A percentile compares a stretch with the other conserved stretches of the same genome.
Evolutionary conservation across 1,140 invertebrate species (phyloP).

Genomic region (Temnothorax curvispinosus): DNA sequence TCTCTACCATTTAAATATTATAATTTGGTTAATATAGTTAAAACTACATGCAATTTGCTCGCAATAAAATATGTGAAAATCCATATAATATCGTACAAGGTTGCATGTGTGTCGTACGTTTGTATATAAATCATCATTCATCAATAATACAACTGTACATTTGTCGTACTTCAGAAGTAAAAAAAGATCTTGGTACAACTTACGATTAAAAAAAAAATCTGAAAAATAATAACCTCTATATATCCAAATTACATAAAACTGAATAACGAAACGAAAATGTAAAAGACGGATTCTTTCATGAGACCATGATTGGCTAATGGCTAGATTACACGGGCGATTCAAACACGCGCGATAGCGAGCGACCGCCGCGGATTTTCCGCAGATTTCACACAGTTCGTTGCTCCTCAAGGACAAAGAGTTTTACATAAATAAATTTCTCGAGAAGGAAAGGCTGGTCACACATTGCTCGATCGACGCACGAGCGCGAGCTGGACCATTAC

Average conservation of each 20-base stretch:
- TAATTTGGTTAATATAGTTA: conserved; percentile 76
- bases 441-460: conserved; percentile 82
- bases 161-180: not conserved
- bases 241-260: not conserved
- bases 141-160: not conserved
- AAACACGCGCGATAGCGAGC: conserved; percentile 72
- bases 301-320: not conserved
- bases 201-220: not conserved
- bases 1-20: conserved; percentile 71
- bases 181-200: not conserved
- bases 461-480: conserved; percentile 73
- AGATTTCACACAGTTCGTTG: conserved; percentile 77
- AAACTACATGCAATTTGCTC: conserved; percentile 66
- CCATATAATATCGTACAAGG: not conserved
- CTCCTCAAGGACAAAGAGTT: conserved; percentile 80
- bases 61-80: conserved; percentile 38
- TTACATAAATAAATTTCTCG: conserved; percentile 84
- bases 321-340: not conserved
- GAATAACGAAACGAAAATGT: not conserved
- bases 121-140: conserved; percentile 33
- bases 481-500: conserved; percentile 78
- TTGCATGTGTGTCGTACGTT: no score
- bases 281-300: not conserved
- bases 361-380: conserved; percentile 73
- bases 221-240: not conserved